Evolutionary conservation across 92 coral and sea anemone genomes (phyloP).

Genomic region (Isaurus tuberculatus): DNA sequence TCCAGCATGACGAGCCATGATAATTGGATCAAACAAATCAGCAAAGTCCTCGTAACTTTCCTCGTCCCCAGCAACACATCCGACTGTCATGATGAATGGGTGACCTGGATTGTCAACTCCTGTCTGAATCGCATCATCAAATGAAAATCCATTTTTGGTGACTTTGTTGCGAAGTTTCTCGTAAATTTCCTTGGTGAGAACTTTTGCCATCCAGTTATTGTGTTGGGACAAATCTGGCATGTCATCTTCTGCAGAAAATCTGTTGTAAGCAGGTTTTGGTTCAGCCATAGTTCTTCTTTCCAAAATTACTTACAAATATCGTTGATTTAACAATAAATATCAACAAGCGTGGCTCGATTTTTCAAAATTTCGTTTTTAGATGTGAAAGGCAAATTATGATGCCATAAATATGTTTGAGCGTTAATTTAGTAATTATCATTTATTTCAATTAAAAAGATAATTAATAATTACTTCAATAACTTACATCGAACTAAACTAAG

Average conservation of each 20-base stretch:
- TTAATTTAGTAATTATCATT: not conserved
- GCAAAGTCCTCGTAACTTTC: slow-evolving; percentile 90
- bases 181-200: slow-evolving; percentile 89
- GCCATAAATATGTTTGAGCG: not conserved
- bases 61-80: slow-evolving; percentile 98
- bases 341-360: not conserved
- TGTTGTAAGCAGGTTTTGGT: slow-evolving; percentile 83
- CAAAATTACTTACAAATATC: not conserved
- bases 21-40: slow-evolving; percentile 89
- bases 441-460: no score
- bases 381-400: not conserved
- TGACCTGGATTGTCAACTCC: slow-evolving; percentile 99
- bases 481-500: no score
- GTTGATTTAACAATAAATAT: not conserved
- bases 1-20: slow-evolving; percentile 87
- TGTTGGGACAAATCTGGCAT: slow-evolving; percentile 90
- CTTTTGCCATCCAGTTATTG: slow-evolving; percentile 96
- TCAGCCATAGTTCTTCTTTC: slow-evolving; percentile 57
- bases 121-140: slow-evolving; percentile 92
- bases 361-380: not conserved
- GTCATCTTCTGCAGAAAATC: slow-evolving; percentile 82
- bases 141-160: slow-evolving; percentile 90
- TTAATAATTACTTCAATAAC: no score
- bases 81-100: slow-evolving; percentile 98
- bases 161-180: slow-evolving; percentile 79